Evolutionary conservation across 1,140 invertebrate genomes (phyloP).

Genomic region (Lethrus apterus): DNA sequence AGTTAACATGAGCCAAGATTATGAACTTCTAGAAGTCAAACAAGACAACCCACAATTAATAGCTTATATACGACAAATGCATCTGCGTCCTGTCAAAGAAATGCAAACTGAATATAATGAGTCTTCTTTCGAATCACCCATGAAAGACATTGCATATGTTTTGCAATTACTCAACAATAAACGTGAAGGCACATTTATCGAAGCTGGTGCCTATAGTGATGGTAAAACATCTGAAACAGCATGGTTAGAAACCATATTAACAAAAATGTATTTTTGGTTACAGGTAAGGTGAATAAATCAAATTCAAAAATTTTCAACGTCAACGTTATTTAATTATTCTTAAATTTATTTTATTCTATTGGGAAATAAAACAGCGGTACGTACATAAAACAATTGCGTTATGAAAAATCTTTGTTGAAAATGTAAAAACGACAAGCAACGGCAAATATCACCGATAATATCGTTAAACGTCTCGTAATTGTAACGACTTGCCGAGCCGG

Average conservation of each 20-base stretch:
- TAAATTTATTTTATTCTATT: too few species aligned
- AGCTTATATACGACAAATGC: constrained; percentile 60
- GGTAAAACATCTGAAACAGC: constrained; percentile 53
- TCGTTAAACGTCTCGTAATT: too few species aligned
- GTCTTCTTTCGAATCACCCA: constrained; percentile 23
- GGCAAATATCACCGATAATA: too few species aligned
- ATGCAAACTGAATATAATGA: constrained; percentile 37
- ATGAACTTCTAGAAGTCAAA: constrained; percentile 59
- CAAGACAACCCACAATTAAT: constrained; percentile 67
- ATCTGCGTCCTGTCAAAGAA: constrained; percentile 44
- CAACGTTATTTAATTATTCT: too few species aligned
- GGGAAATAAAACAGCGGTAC: too few species aligned
- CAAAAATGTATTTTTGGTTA: too few species aligned
- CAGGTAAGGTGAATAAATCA: too few species aligned
- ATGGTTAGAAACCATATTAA: constrained; percentile 65
- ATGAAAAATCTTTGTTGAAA: too few species aligned
- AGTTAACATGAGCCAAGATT: constrained; percentile 65
- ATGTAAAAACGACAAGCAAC: too few species aligned
- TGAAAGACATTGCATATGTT: constrained; percentile 35
- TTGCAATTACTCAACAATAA: constrained; percentile 41
- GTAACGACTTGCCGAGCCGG: too few species aligned
- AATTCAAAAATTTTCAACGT: too few species aligned
- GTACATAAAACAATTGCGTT: too few species aligned
- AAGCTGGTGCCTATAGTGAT: constrained; percentile 50
- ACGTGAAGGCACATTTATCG: constrained; percentile 53